Evolutionary conservation across 2,113 vertebrate genomes (phyloP).

Genomic region (Colossoma macropomum): DNA sequence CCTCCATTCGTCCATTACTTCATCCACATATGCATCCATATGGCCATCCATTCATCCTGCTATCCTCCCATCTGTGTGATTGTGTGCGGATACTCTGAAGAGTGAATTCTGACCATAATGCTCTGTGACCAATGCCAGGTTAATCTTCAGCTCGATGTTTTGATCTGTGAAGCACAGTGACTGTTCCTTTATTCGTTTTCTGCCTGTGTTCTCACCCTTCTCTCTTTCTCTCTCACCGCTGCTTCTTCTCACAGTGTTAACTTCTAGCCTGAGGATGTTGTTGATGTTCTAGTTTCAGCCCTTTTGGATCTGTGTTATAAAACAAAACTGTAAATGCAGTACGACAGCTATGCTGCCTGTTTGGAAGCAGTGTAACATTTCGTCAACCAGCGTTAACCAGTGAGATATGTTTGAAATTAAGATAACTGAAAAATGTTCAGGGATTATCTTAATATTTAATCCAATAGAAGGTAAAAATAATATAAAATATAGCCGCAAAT

Average conservation of each 20-base stretch:
- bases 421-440: too few species aligned
- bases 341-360: not conserved
- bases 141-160: not conserved
- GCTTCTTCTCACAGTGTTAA: not conserved
- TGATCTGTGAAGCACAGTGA: not conserved
- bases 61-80: not conserved
- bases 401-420: too few species aligned
- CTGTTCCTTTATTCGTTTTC: too few species aligned
- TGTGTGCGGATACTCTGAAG: too few species aligned
- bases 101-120: not conserved
- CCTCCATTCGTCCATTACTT: not conserved
- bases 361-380: not conserved
- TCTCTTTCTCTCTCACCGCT: too few species aligned
- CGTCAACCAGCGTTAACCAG: too few species aligned
- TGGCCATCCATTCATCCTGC: not conserved
- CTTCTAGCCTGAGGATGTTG: not conserved
- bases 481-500: too few species aligned
- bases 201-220: not conserved
- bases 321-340: not conserved
- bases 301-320: not conserved
- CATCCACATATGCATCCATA: not conserved
- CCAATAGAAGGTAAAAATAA: too few species aligned
- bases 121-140: too few species aligned
- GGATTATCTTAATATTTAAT: too few species aligned
- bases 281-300: not conserved